A percentile compares a stretch with the other conserved stretches of the same genome.
Evolutionary conservation across 2,113 vertebrate genomes (phyloP).

Genomic region (Ictalurus punctatus): DNA sequence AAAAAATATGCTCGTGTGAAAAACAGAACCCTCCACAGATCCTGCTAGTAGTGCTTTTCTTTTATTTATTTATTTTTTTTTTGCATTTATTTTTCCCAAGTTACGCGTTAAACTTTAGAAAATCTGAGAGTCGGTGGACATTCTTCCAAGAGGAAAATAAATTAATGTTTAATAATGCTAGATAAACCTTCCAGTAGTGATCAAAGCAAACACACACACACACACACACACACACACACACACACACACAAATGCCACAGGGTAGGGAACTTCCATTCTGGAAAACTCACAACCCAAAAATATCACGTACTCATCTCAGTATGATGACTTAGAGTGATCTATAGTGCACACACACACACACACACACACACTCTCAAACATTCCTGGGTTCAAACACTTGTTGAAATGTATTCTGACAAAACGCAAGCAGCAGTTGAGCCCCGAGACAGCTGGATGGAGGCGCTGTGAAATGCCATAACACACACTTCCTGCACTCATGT

Average conservation of each 20-base stretch:
- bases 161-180: background rate
- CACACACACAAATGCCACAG: conserved; percentile 14
- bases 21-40: too few relatives aligned
- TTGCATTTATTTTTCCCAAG: too few relatives aligned
- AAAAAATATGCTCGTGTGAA: too few relatives aligned
- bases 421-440: conserved; percentile 29
- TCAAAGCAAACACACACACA: background rate
- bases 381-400: conserved; percentile 27
- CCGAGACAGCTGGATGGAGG: conserved; percentile 35
- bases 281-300: conserved; percentile 28
- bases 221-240: too few relatives aligned
- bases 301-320: conserved; percentile 1
- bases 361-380: background rate
- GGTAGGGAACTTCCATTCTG: conserved; percentile 33
- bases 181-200: background rate
- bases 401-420: conserved; percentile 41
- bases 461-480: conserved; percentile 14
- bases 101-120: too few relatives aligned
- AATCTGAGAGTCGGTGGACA: too few relatives aligned
- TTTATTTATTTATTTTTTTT: too few relatives aligned
- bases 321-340: conserved; percentile 18
- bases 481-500: background rate
- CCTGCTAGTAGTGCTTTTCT: too few relatives aligned
- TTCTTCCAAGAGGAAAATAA: background rate
- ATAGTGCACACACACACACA: background rate